phyloP scores from a whole-genome alignment of 1,140 invertebrate genomes.

The Leptinotarsa lineolata region DNA sequence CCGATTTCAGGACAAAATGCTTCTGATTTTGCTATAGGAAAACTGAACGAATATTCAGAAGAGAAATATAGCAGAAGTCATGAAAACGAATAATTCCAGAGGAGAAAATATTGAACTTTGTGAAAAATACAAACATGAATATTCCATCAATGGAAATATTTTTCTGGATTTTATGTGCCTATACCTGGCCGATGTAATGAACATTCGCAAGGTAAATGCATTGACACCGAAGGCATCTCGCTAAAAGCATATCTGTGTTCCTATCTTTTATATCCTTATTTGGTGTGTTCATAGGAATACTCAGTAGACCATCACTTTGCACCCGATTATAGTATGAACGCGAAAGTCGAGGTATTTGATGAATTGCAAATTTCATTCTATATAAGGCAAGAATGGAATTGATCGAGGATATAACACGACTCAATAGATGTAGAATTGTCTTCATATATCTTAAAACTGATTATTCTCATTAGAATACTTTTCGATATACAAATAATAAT shows the following conservation, averaged over 20 bases:
- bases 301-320: neutral
- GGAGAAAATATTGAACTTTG: too few species aligned
- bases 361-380: neutral
- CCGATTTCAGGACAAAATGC: too few species aligned
- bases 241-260: slow-evolving; percentile 3
- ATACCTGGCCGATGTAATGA: neutral
- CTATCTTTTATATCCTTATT: neutral
- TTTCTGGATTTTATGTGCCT: neutral
- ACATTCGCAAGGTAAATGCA: neutral
- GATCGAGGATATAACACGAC: too few species aligned
- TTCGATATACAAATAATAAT: too few species aligned
- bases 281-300: neutral
- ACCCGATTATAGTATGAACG: neutral
- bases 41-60: too few species aligned
- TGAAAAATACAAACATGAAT: neutral
- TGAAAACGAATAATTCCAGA: too few species aligned
- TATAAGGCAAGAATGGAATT: too few species aligned
- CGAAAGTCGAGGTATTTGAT: neutral
- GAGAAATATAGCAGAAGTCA: too few species aligned
- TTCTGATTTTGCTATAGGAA: too few species aligned
- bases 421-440: too few species aligned
- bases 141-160: neutral
- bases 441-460: too few species aligned
- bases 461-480: too few species aligned
- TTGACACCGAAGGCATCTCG: neutral